These are phyloP conservation scores for Pseudopipra pipra DNA, from an alignment of 2,113 vertebrate species.

Conservation along the genomic window DNA sequence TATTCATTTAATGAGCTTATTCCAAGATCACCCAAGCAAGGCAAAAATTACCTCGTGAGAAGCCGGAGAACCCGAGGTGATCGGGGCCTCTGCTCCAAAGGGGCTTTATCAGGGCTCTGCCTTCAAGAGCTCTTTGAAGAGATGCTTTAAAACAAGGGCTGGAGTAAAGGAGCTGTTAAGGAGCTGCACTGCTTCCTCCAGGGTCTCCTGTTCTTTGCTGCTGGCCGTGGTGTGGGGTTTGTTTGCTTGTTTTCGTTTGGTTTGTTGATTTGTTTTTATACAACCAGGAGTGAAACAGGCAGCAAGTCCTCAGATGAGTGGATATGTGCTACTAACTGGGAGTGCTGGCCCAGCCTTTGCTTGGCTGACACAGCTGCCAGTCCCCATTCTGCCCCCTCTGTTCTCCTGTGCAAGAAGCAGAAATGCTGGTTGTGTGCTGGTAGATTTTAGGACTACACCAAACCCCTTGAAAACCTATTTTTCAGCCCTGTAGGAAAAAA, in stretches of 20 bases:
- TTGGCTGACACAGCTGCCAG: background rate
- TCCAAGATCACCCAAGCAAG: background rate
- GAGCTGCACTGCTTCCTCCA: background rate
- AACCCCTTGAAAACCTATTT: rapidly evolving
- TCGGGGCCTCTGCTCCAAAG: background rate
- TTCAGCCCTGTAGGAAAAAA: background rate
- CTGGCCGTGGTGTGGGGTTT: background rate
- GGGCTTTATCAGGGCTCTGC: background rate
- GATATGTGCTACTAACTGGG: background rate
- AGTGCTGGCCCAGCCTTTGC: background rate
- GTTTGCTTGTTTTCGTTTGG: background rate
- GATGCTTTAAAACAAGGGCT: background rate
- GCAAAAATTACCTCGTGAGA: background rate
- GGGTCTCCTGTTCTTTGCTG: background rate
- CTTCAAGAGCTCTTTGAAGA: background rate
- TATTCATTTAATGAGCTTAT: background rate
- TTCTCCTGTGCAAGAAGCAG: background rate
- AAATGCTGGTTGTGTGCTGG: too few relatives aligned
- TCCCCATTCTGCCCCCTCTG: background rate
- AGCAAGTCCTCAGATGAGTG: background rate
- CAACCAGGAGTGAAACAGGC: background rate
- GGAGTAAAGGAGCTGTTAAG: background rate
- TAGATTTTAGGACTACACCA: background rate
- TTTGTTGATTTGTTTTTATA: background rate
- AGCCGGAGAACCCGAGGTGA: background rate